Evolutionary conservation across 2,797 vertebrate genomes (phyloP).

Genomic region (Carcharodon carcharias): DNA sequence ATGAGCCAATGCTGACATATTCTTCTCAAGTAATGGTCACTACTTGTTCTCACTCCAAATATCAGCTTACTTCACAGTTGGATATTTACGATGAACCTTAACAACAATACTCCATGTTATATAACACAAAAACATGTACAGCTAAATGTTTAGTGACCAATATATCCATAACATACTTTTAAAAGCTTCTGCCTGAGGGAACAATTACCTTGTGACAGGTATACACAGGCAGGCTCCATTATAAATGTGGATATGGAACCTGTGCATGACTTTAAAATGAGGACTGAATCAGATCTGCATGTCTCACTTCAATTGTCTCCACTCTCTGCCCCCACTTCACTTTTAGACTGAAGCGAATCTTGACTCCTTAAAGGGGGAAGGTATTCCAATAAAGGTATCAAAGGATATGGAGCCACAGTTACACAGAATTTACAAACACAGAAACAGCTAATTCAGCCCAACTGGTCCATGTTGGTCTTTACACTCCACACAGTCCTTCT

Average conservation of each 20-base stretch:
- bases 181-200: not conserved
- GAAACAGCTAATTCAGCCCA: no score
- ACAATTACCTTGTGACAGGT: no score
- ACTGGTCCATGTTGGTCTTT: no score
- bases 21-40: not conserved
- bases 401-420: no score
- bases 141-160: no score
- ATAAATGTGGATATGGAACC: no score
- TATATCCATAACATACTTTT: no score
- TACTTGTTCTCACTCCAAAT: not conserved
- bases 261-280: not conserved
- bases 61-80: not conserved
- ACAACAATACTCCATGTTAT: not conserved
- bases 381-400: no score
- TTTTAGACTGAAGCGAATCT: not conserved
- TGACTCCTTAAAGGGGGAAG: not conserved
- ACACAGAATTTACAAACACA: no score
- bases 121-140: not conserved
- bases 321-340: not conserved
- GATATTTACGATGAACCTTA: not conserved
- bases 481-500: no score
- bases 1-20: no score
- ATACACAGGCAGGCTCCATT: no score
- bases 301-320: not conserved
- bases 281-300: not conserved